Conservation (phyloP, 2,113 vertebrate species). For the Danionella cerebrum region DNA sequence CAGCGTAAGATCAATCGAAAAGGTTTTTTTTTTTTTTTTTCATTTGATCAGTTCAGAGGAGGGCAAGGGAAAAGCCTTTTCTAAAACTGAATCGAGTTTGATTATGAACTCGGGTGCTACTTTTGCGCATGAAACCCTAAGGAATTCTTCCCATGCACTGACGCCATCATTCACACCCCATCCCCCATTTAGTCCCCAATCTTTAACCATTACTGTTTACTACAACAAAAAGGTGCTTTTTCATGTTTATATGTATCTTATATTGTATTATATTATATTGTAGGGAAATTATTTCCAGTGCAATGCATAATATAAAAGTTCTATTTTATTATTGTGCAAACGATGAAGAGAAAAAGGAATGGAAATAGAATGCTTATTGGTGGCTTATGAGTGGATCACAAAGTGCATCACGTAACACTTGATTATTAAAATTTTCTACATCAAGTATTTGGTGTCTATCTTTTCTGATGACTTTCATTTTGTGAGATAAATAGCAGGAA, state of each 20-base stretch:
- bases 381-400: slow-evolving; percentile 73
- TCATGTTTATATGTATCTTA: slow-evolving; percentile 86
- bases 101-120: slow-evolving; percentile 79
- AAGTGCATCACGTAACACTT: slow-evolving; percentile 77
- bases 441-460: slow-evolving; percentile 51
- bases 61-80: slow-evolving; percentile 53
- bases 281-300: slow-evolving; percentile 83
- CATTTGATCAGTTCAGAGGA: slow-evolving; percentile 47
- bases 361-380: slow-evolving; percentile 64
- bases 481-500: neutral
- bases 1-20: slow-evolving; percentile 50
- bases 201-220: slow-evolving; percentile 70
- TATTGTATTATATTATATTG: slow-evolving; percentile 85
- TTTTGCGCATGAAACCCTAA: slow-evolving; percentile 65
- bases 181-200: slow-evolving; percentile 71
- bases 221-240: slow-evolving; percentile 73
- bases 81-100: slow-evolving; percentile 32
- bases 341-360: slow-evolving; percentile 69
- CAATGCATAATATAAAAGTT: slow-evolving; percentile 87
- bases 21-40: slow-evolving; percentile 38
- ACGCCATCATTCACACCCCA: slow-evolving; percentile 74
- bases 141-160: slow-evolving; percentile 83
- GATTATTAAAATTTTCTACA: slow-evolving; percentile 69
- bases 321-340: slow-evolving; percentile 91
- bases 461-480: slow-evolving; percentile 29